A percentile compares a stretch with the other conserved stretches of the same genome.
Conservation (phyloP, 2,113 vertebrate genomes). For the Solenodon paradoxus region DNA sequence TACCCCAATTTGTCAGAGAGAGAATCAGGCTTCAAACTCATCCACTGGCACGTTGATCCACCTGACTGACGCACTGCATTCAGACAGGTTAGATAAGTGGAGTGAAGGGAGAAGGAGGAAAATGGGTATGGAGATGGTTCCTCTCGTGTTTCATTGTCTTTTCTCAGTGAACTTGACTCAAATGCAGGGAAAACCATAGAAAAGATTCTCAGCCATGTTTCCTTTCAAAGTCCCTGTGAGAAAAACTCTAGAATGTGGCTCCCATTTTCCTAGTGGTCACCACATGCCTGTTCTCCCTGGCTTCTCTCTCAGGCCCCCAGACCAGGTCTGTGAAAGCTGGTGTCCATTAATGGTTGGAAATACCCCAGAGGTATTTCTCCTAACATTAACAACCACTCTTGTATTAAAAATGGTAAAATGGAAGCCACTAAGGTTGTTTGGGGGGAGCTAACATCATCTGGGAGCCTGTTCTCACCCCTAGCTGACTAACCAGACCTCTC, state of each 20-base stretch:
- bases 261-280: accelerated
- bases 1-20: not conserved
- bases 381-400: too few relatives aligned
- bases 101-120: not conserved
- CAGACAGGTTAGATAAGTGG: accelerated
- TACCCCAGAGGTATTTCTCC: too few relatives aligned
- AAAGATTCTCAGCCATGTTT: not conserved
- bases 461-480: not conserved
- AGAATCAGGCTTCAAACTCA: not conserved
- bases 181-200: not conserved
- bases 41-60: not conserved
- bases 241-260: not conserved
- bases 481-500: not conserved
- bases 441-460: too few relatives aligned
- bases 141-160: not conserved
- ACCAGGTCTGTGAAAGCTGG: too few relatives aligned
- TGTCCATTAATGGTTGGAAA: too few relatives aligned
- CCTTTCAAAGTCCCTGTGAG: not conserved
- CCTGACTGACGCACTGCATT: not conserved
- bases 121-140: accelerated
- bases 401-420: not conserved
- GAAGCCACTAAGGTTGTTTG: not conserved
- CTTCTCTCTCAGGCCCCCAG: not conserved
- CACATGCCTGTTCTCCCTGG: not conserved
- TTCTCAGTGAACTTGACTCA: not conserved